These are phyloP conservation scores for Pelmatolapia mariae DNA, from an alignment of 2,113 vertebrate species.

Conservation along the genomic window DNA sequence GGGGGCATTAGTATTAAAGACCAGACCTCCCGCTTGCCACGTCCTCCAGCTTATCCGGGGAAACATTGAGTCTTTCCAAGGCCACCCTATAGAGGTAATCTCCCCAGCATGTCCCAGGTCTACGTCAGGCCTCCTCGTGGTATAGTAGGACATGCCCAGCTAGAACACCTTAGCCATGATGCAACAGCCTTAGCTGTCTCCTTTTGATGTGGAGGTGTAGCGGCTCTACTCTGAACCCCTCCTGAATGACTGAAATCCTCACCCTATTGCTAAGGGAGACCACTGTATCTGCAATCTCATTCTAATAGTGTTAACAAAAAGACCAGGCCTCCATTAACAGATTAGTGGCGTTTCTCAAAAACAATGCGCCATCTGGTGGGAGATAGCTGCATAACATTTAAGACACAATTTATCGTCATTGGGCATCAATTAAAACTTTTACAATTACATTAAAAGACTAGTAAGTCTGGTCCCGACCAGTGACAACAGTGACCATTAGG, in stretches of 20 bases:
- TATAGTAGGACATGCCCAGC: background rate
- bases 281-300: background rate
- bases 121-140: background rate
- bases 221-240: background rate
- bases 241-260: background rate
- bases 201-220: background rate
- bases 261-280: background rate
- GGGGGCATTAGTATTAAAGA: background rate
- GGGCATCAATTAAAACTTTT: background rate
- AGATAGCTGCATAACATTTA: background rate
- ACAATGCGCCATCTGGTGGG: background rate
- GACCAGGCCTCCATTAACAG: background rate
- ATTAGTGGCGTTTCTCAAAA: background rate
- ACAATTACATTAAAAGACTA: background rate
- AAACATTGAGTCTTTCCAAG: background rate
- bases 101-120: background rate
- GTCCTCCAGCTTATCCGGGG: background rate
- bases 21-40: background rate
- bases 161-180: background rate
- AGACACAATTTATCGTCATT: background rate
- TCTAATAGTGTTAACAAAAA: background rate
- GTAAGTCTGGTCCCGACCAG: background rate
- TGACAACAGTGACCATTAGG: background rate
- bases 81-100: background rate
- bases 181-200: background rate